These are phyloP conservation scores for Nymphalis urticae DNA, from an alignment of 2,888 invertebrate genomes.

Conservation along the genomic window DNA sequence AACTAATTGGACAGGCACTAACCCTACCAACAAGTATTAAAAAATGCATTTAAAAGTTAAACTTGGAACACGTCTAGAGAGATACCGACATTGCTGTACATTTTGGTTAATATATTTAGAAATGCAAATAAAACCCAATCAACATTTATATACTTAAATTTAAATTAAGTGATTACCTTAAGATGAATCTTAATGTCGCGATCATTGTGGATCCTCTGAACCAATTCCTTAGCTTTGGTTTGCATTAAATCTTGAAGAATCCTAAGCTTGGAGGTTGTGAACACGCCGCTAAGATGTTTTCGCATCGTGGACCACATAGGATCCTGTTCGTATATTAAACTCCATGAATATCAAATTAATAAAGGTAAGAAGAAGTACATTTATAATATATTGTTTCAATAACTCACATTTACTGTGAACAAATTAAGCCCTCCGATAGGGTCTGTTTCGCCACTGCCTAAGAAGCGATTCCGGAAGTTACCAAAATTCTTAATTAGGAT, in stretches of 20 bases:
- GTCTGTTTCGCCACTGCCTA: conserved; percentile 43
- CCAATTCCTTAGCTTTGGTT: conserved; percentile 42
- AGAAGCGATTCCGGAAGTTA: conserved; percentile 43
- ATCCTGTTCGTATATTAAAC: conserved; percentile 35
- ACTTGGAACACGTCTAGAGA: no score
- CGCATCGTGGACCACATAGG: conserved; percentile 44
- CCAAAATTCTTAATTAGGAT: conserved; percentile 46
- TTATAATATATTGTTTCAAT: background rate
- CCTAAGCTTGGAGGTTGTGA: conserved; percentile 46
- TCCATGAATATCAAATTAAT: no score
- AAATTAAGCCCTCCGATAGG: conserved; percentile 44
- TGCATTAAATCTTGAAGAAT: conserved; percentile 35
- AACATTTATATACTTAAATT: no score
- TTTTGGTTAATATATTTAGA: no score
- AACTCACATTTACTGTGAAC: background rate
- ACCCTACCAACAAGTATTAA: no score
- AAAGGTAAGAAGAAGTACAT: conserved; percentile 17
- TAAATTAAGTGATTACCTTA: conserved; percentile 30
- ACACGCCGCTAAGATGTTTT: conserved; percentile 41
- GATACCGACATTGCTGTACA: no score
- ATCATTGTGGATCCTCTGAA: conserved; percentile 42
- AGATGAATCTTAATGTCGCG: conserved; percentile 33
- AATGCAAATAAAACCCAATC: no score
- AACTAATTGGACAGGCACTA: no score
- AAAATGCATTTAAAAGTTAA: no score